phyloP scores from a whole-genome alignment of 2,888 invertebrate species.

The Drymonia ruficornis region DNA sequence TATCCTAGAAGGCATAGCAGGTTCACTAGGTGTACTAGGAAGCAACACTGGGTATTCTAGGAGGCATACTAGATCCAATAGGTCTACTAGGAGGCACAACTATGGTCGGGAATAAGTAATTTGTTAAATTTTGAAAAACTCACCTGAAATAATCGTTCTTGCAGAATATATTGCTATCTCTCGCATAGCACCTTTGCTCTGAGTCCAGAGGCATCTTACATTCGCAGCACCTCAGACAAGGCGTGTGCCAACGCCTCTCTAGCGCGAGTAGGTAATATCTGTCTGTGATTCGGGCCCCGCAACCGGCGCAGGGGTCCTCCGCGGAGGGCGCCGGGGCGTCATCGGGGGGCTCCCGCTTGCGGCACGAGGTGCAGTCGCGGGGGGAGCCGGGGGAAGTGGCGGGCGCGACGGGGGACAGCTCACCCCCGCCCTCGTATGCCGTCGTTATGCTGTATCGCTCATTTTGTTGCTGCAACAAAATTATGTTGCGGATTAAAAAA shows the following conservation, averaged over 20 bases:
- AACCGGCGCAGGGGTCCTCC: slow-evolving; percentile 92
- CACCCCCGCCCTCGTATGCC: slow-evolving; percentile 89
- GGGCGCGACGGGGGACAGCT: slow-evolving; percentile 90
- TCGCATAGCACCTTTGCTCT: slow-evolving; percentile 95
- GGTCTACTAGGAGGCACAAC: too few relatives aligned
- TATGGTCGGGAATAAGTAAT: too few relatives aligned
- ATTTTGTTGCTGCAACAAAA: slow-evolving; percentile 87
- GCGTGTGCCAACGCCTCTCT: slow-evolving; percentile 96
- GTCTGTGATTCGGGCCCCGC: slow-evolving; percentile 94
- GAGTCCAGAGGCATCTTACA: slow-evolving; percentile 95
- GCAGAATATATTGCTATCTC: slow-evolving; percentile 97
- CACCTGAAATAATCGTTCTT: slow-evolving; percentile 98
- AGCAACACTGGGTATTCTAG: too few relatives aligned
- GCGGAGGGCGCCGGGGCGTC: slow-evolving; percentile 72
- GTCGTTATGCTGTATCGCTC: slow-evolving; percentile 86
- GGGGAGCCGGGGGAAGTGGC: slow-evolving; percentile 86
- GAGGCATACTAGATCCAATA: too few relatives aligned
- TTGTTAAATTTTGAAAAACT: slow-evolving; percentile 59
- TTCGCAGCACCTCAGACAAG: slow-evolving; percentile 95
- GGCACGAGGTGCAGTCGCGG: slow-evolving; percentile 85
- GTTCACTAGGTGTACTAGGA: too few relatives aligned
- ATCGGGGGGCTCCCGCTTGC: slow-evolving; percentile 83
- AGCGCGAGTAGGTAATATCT: slow-evolving; percentile 96
- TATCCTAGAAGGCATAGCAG: too few relatives aligned
- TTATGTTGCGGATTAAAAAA: neutral